Conservation (phyloP, 2,113 vertebrate genomes). For the Tyto alba region DNA sequence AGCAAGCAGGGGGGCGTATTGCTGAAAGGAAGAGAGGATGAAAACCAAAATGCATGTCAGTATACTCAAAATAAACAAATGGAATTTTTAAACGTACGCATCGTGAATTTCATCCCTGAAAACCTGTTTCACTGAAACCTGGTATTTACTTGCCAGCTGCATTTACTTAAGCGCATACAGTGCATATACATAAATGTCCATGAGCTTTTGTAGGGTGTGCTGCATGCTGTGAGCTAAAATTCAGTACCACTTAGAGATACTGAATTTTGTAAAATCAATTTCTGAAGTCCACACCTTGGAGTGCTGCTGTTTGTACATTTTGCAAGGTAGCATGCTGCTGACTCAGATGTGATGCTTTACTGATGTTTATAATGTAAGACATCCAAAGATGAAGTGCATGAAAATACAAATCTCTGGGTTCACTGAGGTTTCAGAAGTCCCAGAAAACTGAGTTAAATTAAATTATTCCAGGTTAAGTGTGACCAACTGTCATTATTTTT, state of each 20-base stretch:
- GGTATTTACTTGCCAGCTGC: background rate
- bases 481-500: background rate
- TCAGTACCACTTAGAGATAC: background rate
- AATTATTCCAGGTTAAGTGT: background rate
- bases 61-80: background rate
- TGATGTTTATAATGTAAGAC: background rate
- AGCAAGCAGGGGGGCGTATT: conserved; percentile 88
- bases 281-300: background rate
- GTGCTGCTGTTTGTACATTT: background rate
- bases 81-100: background rate
- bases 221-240: background rate
- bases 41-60: background rate
- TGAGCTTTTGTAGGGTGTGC: background rate
- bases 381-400: background rate
- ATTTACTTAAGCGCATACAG: background rate
- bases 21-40: conserved; percentile 60
- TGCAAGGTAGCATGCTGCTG: background rate
- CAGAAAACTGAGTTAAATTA: background rate
- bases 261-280: background rate
- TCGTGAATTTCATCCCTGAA: background rate
- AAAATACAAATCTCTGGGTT: background rate
- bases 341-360: background rate
- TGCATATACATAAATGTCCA: background rate
- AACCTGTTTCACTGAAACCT: background rate
- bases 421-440: background rate